A percentile compares a stretch with the other conserved stretches of the same genome.
These are phyloP conservation scores for Musca domestica DNA, from an alignment of 1,140 invertebrate species.

Conservation along the genomic window DNA sequence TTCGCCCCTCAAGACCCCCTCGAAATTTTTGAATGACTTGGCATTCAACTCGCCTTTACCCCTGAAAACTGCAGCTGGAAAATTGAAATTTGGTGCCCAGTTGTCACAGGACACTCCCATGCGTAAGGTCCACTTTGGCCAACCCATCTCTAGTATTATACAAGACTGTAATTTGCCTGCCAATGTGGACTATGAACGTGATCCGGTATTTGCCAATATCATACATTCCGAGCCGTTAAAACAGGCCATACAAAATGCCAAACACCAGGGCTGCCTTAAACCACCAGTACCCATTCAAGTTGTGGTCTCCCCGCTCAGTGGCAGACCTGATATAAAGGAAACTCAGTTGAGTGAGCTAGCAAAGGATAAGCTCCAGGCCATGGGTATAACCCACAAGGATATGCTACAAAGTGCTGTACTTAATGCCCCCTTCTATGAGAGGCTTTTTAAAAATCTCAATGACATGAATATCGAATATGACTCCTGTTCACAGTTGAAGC, in stretches of 20 bases:
- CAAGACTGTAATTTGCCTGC: constrained; percentile 43
- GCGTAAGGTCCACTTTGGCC: constrained; percentile 47
- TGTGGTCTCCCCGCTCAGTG: too few relatives aligned
- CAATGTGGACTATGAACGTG: constrained; percentile 47
- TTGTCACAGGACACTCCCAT: constrained; percentile 51
- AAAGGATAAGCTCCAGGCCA: constrained; percentile 57
- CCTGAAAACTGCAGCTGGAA: constrained; percentile 34
- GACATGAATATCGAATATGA: constrained; percentile 57
- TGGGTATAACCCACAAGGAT: constrained; percentile 57
- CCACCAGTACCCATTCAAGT: background rate
- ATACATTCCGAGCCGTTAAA: constrained; percentile 43
- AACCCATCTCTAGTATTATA: constrained; percentile 37
- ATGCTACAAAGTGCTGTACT: constrained; percentile 59
- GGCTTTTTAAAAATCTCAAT: constrained; percentile 57
- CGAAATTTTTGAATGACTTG: constrained; percentile 23
- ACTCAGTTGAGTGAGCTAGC: constrained; percentile 54
- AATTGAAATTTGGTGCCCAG: constrained; percentile 39
- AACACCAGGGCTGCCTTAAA: background rate
- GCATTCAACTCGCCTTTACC: constrained; percentile 47
- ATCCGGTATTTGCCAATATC: constrained; percentile 48
- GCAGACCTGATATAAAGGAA: constrained; percentile 23
- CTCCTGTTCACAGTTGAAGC: constrained; percentile 58
- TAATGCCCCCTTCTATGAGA: constrained; percentile 60
- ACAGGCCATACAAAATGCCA: constrained; percentile 37
- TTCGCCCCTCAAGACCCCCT: background rate